Evolutionary conservation across 2,113 vertebrate species (phyloP).

Genomic region (Anhinga rufa): DNA sequence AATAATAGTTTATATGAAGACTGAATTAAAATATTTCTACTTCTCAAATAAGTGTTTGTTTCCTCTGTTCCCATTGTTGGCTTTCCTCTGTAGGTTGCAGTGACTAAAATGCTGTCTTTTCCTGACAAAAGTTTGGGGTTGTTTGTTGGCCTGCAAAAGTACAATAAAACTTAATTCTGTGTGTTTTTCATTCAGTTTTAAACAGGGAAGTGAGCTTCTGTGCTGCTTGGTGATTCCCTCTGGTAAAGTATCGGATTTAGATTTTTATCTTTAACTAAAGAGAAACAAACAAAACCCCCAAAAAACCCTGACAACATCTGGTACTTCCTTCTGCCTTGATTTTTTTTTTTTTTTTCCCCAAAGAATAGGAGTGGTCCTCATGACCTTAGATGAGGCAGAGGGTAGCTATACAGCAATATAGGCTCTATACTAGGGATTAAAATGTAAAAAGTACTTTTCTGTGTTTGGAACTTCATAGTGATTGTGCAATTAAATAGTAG

Average conservation of each 20-base stretch:
- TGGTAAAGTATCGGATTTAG: not conserved
- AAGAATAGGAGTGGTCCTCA: not conserved
- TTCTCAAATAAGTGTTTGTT: not conserved
- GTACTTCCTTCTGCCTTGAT: not conserved
- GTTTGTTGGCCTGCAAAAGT: not conserved
- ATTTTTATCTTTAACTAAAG: not conserved
- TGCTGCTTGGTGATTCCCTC: not conserved
- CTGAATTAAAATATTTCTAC: constrained; percentile 28
- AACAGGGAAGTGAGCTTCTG: not conserved
- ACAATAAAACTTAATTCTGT: not conserved
- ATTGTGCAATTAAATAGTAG: not conserved
- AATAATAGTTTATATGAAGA: not conserved
- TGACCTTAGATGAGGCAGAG: not conserved
- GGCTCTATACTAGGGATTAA: not conserved
- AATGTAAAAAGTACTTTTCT: not conserved
- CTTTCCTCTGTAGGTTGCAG: not conserved
- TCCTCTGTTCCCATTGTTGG: not conserved
- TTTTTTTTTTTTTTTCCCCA: not conserved
- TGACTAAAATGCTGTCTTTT: not conserved
- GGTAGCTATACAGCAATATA: not conserved
- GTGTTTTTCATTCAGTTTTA: not conserved
- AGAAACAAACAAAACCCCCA: not conserved
- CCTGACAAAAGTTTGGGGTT: not conserved
- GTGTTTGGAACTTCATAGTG: not conserved
- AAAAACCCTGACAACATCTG: not conserved